Percentiles rank a stretch among this genome's conserved stretches.
Evolutionary conservation across 2,797 vertebrate species (phyloP).

Genomic region (Craterocephalus amniculus): DNA sequence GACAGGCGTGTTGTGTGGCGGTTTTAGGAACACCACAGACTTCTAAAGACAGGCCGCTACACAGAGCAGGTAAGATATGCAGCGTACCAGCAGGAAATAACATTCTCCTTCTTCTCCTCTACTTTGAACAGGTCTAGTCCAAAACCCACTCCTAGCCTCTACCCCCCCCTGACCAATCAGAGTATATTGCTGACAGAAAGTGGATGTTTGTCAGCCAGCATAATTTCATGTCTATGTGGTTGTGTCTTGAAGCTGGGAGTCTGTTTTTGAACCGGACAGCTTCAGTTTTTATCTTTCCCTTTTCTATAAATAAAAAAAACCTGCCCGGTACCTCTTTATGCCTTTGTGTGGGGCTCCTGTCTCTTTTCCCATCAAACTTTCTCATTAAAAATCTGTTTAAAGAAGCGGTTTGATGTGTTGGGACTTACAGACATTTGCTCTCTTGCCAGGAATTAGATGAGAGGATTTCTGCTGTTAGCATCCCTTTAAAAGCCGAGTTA

Average conservation of each 20-base stretch:
- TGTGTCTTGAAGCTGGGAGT: constrained; percentile 45
- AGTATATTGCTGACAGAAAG: constrained; percentile 19
- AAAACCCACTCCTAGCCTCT: constrained; percentile 46
- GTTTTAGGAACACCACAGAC: constrained; percentile 82
- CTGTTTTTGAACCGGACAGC: constrained; percentile 42
- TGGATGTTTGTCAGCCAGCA: constrained; percentile 12
- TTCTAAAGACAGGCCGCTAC: constrained; percentile 72
- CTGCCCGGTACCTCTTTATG: constrained; percentile 21
- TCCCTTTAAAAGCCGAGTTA: not conserved
- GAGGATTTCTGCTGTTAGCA: not conserved
- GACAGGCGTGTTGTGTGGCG: constrained; percentile 77
- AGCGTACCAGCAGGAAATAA: constrained; percentile 40
- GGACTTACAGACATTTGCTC: not conserved
- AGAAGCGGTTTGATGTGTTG: constrained; percentile 12
- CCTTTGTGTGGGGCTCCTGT: constrained; percentile 46
- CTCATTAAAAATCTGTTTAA: constrained; percentile 10
- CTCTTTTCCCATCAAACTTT: constrained; percentile 27
- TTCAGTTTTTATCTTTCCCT: constrained; percentile 31
- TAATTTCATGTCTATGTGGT: not conserved
- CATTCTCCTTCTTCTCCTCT: constrained; percentile 28
- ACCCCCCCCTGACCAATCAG: not conserved
- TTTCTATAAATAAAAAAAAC: constrained; percentile 5
- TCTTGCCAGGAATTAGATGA: not conserved
- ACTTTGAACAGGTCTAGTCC: constrained; percentile 28
- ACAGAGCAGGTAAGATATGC: constrained; percentile 77